These are phyloP conservation scores for Eolophus roseicapilla DNA, from an alignment of 2,113 vertebrate genomes.

Conservation along the genomic window DNA sequence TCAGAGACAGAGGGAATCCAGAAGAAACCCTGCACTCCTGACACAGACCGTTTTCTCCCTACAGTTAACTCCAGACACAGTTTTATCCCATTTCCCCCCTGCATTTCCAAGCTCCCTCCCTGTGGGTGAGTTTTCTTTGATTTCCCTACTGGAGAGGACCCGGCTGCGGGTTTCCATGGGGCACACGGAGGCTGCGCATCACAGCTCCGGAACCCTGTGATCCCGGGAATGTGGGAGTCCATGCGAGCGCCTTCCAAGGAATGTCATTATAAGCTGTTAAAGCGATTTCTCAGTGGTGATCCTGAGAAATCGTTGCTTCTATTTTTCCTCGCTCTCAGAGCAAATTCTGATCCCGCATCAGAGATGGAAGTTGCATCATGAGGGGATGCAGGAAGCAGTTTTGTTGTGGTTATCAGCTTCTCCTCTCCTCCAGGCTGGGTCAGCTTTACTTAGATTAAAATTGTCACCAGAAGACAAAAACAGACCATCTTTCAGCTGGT, in stretches of 20 bases:
- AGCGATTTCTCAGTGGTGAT: conserved; percentile 40
- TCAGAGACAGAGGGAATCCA: neutral
- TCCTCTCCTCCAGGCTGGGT: conserved; percentile 18
- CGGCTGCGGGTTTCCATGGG: accelerated
- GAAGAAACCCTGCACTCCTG: neutral
- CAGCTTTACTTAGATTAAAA: conserved; percentile 56
- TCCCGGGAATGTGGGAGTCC: neutral
- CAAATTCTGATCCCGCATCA: neutral
- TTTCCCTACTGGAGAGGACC: neutral
- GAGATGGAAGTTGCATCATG: neutral
- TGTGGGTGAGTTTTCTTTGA: neutral
- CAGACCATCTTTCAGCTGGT: neutral
- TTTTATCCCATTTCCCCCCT: accelerated
- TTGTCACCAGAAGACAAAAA: conserved; percentile 44
- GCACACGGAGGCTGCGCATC: neutral
- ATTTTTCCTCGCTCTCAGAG: neutral
- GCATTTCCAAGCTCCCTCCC: neutral
- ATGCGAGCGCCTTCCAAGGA: neutral
- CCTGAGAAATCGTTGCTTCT: conserved; percentile 29
- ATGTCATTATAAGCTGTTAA: neutral
- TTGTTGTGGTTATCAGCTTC: conserved; percentile 20
- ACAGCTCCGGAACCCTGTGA: neutral
- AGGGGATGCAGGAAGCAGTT: neutral
- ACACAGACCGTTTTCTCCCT: accelerated
- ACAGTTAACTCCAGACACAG: accelerated